Evolutionary conservation across 2,113 vertebrate species (phyloP).

Genomic region (Pantherophis guttatus): DNA sequence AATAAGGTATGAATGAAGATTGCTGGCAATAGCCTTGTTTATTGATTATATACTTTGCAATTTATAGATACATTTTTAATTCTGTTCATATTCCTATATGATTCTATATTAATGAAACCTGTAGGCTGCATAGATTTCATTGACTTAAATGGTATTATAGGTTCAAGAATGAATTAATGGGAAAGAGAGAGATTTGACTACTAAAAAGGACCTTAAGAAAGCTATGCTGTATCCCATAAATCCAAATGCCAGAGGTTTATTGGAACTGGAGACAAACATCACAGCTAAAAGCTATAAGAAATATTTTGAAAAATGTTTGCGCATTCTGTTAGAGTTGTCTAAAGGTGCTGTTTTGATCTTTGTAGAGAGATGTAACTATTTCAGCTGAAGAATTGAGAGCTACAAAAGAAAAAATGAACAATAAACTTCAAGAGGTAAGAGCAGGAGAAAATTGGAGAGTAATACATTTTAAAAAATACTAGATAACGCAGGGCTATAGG

Average conservation of each 20-base stretch:
- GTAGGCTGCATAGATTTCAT: neutral
- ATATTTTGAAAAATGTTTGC: neutral
- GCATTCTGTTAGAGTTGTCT: neutral
- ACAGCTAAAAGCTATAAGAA: neutral
- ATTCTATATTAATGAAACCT: neutral
- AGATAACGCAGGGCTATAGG: neutral
- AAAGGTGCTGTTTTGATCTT: conserved; percentile 5
- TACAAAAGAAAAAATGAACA: conserved; percentile 68
- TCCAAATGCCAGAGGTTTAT: neutral
- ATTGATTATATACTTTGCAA: neutral
- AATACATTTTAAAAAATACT: neutral
- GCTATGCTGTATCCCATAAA: neutral
- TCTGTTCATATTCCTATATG: neutral
- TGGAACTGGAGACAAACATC: neutral
- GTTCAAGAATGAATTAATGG: neutral
- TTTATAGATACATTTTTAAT: neutral
- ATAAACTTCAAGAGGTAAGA: conserved; percentile 73
- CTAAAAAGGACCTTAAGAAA: neutral
- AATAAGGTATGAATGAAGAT: neutral
- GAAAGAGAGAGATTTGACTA: neutral
- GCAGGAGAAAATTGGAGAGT: neutral
- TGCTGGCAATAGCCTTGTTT: neutral
- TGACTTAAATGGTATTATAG: neutral
- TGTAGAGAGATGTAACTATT: conserved; percentile 66
- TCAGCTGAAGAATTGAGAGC: conserved; percentile 72